Evolutionary conservation across 2,797 vertebrate species (phyloP).

Genomic region (Coregonus suidteri): DNA sequence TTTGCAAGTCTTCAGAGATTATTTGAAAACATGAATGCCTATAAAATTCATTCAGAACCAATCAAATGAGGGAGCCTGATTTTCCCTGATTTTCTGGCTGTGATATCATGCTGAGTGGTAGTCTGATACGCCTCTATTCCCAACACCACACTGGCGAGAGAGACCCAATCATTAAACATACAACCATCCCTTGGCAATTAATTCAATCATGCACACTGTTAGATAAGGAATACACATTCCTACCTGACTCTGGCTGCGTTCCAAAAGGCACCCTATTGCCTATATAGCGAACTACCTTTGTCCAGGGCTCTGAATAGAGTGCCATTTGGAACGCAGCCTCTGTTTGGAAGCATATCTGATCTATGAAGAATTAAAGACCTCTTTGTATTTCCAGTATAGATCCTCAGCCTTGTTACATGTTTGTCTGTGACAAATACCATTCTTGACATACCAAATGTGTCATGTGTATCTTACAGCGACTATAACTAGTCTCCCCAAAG

Average conservation of each 20-base stretch:
- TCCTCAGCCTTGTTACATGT: background rate
- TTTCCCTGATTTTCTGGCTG: background rate
- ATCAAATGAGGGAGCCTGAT: background rate
- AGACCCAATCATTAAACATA: background rate
- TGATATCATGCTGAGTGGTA: background rate
- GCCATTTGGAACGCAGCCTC: background rate
- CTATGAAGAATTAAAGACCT: background rate
- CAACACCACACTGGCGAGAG: background rate
- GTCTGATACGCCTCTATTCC: background rate
- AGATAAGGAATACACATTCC: background rate
- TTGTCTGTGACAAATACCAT: background rate
- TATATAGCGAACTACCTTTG: too few species aligned
- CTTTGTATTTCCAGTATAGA: slow-evolving; percentile 1
- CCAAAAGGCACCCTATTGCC: background rate
- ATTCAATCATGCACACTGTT: background rate
- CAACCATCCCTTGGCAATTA: background rate
- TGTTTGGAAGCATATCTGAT: background rate
- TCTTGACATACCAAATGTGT: background rate
- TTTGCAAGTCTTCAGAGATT: background rate
- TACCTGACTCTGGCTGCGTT: too few species aligned
- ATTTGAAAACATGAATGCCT: background rate
- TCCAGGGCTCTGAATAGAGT: background rate
- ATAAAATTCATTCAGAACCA: background rate
- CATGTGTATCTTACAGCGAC: background rate
- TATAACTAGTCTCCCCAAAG: background rate